phyloP scores from a whole-genome alignment of 2,113 vertebrate species.

The Lonchura striata region DNA sequence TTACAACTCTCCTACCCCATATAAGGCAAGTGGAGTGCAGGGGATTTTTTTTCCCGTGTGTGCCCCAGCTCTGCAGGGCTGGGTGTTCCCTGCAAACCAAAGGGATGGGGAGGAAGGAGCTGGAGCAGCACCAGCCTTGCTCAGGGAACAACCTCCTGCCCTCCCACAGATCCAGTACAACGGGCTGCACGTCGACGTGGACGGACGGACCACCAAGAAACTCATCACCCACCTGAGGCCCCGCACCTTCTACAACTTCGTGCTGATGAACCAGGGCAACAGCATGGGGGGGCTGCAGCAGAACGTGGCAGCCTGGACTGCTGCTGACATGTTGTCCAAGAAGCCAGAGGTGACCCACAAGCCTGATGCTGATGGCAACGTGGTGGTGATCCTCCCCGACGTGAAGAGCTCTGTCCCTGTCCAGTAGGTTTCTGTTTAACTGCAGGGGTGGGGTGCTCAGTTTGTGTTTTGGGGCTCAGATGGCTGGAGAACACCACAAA shows the following conservation, averaged over 20 bases:
- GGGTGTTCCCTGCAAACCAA: not conserved
- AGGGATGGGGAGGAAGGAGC: not conserved
- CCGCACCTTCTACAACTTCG: constrained; percentile 90
- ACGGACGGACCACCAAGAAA: constrained; percentile 85
- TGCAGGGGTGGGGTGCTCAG: not conserved
- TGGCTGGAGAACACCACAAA: not conserved
- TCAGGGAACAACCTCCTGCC: not conserved
- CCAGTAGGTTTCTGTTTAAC: constrained; percentile 76
- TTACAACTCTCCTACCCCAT: constrained; percentile 81
- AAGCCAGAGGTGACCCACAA: constrained; percentile 88
- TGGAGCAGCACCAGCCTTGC: not conserved
- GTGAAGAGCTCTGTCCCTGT: constrained; percentile 81
- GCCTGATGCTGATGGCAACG: constrained; percentile 80
- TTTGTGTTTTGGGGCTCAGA: not conserved
- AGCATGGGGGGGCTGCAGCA: constrained; percentile 86
- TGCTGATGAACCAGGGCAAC: constrained; percentile 86
- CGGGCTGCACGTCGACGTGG: constrained; percentile 86
- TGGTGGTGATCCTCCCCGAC: constrained; percentile 83
- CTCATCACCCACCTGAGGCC: constrained; percentile 87
- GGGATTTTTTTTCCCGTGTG: not conserved
- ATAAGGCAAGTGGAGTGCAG: constrained; percentile 78
- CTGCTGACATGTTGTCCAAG: constrained; percentile 81
- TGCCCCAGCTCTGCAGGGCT: not conserved
- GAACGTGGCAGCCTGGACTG: constrained; percentile 84
- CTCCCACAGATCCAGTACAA: constrained; percentile 89